Evolutionary conservation across 92 coral and sea anemone species (phyloP), one percentile per base, ranked within the genome.

Genomic region (Epizoanthus illoricatus): DNA sequence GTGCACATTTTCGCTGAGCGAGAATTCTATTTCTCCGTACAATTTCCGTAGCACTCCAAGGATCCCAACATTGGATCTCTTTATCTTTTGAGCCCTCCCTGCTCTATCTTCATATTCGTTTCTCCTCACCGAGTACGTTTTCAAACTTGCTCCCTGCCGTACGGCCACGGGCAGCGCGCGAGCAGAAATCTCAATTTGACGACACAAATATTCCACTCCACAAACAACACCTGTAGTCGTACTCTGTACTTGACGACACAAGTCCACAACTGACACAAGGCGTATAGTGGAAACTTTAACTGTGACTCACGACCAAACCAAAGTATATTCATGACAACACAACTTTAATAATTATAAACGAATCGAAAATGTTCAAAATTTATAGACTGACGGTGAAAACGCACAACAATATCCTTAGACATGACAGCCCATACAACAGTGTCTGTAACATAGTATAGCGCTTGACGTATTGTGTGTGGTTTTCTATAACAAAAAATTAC

Each of bases 101-200:
- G 71, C 78, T 58, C 85, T 69, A 56, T 81, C 76, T 69, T 80
- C 81, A 15, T 42, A 69, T 39, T 81, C 82, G 9, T 66, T 66
- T 64, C 89, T 64, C 19, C 83, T 80, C 72, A 54, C 60, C 4
- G 81, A 72, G 39, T 80, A 80, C 17, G 76, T 80, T 17, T 19
- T 80, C 73, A 52, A 3, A 41, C 81, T 76, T 62, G 85, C 85
- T 86, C 85, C 85, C 64, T 76, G 67, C 41, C 88, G 7, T 72
- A 36, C 40, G 33, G 63, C 23, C 28, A 49, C 72, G 41, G 88
- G 88, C 81, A 69, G 17, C 33, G 88, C 79, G 40, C 24, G 80
- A 55, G 70, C 52, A 69, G 88, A 85, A 84, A 28, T 75, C 40
- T 28, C 57, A 52, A 17, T 73, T 47, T 71, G 71, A 71, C 47